A percentile compares a stretch with the other conserved stretches of the same genome.
phyloP scores from a whole-genome alignment of 2,113 vertebrate species.

The Maccullochella peelii region DNA sequence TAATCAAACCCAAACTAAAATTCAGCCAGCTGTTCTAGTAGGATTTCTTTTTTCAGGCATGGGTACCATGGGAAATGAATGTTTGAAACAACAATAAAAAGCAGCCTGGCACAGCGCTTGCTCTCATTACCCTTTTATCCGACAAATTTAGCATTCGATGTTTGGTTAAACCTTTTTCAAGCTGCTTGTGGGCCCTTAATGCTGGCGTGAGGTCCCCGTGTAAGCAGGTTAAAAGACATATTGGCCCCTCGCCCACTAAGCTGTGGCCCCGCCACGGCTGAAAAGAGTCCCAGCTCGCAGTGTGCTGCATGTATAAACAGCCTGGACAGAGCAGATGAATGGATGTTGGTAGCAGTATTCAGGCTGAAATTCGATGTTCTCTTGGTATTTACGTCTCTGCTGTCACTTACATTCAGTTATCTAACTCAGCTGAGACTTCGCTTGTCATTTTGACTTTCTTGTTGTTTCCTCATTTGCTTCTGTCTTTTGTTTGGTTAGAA shows the following conservation, averaged over 20 bases:
- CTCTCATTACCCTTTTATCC: slow-evolving; percentile 22
- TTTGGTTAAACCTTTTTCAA: slow-evolving; percentile 29
- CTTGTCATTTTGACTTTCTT: slow-evolving; percentile 25
- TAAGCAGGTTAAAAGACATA: slow-evolving; percentile 43
- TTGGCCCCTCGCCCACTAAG: slow-evolving; percentile 16
- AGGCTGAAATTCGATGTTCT: slow-evolving; percentile 29
- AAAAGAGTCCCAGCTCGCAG: not conserved
- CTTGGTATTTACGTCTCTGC: not conserved
- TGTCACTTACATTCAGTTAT: slow-evolving; percentile 23
- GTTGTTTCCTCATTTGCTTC: slow-evolving; percentile 37
- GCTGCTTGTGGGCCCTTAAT: slow-evolving; percentile 2
- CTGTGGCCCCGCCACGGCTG: not conserved
- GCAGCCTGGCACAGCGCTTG: not conserved
- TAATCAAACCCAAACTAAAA: not conserved
- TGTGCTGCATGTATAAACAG: slow-evolving; percentile 38
- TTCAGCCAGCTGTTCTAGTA: not conserved
- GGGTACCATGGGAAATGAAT: slow-evolving; percentile 1
- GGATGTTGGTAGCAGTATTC: slow-evolving; percentile 7
- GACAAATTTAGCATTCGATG: slow-evolving; percentile 10
- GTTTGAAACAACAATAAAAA: slow-evolving; percentile 1
- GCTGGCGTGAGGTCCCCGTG: not conserved
- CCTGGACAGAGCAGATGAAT: slow-evolving; percentile 9
- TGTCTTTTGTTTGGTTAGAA: slow-evolving; percentile 41
- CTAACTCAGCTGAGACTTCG: slow-evolving; percentile 25
- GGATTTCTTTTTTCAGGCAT: not conserved